These are phyloP conservation scores for human DNA, from an alignment of 2,113 vertebrate genomes.

Conservation along the genomic window DNA sequence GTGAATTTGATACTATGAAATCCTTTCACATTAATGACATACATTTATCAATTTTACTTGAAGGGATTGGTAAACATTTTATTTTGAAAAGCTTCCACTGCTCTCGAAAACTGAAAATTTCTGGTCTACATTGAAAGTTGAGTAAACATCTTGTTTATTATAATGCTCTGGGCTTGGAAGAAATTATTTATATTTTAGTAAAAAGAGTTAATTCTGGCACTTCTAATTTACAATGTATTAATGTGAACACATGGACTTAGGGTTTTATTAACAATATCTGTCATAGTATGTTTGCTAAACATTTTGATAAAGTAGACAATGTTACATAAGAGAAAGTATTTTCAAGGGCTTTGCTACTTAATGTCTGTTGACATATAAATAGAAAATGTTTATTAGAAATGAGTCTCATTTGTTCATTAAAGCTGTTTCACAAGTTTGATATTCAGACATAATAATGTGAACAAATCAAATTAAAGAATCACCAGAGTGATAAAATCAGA, in stretches of 20 bases:
- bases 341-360: background rate
- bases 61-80: slow-evolving; percentile 8
- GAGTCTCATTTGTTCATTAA: background rate
- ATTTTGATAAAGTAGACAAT: background rate
- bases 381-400: slow-evolving; percentile 4
- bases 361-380: background rate
- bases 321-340: background rate
- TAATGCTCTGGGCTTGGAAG: background rate
- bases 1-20: slow-evolving; percentile 11
- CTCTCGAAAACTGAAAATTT: slow-evolving; percentile 29
- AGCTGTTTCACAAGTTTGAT: background rate
- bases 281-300: background rate
- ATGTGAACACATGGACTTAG: background rate
- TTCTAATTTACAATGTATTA: background rate
- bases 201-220: background rate
- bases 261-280: background rate
- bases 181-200: background rate
- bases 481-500: background rate
- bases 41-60: background rate
- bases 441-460: slow-evolving; percentile 9
- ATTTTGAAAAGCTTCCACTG: background rate
- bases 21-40: background rate
- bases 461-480: slow-evolving; percentile 14
- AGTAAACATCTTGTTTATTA: background rate
- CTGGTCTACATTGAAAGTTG: background rate